Percentiles rank a stretch among this genome's conserved stretches.
Evolutionary conservation across 2,797 vertebrate genomes (phyloP).

Genomic region (Eulemur coronatus): DNA sequence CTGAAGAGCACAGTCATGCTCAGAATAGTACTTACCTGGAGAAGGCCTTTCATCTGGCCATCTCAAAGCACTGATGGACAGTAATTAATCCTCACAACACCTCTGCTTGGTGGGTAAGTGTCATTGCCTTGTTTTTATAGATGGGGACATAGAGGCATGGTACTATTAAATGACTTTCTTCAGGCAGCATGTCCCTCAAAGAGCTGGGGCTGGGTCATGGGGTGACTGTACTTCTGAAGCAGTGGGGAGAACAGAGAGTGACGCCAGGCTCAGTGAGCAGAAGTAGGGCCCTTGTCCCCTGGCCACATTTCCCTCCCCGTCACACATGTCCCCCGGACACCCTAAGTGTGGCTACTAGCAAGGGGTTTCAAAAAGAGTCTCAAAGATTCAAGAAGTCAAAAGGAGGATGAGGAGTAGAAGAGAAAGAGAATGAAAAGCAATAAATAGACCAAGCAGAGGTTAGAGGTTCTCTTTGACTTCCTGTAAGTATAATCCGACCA

Average conservation of each 20-base stretch:
- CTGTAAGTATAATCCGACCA: slow-evolving; percentile 71
- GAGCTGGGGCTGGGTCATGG: not conserved
- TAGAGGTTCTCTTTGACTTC: slow-evolving; percentile 73
- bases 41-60: not conserved
- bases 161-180: slow-evolving; percentile 4
- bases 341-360: not conserved
- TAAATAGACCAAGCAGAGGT: slow-evolving; percentile 67
- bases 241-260: not conserved
- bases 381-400: slow-evolving; percentile 55
- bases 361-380: slow-evolving; percentile 44
- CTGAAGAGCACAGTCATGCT: not conserved
- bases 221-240: not conserved
- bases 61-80: not conserved
- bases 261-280: not conserved
- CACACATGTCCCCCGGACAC: not conserved
- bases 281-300: not conserved
- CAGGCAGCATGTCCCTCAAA: not conserved
- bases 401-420: slow-evolving; percentile 10
- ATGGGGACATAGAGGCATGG: not conserved
- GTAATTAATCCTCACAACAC: not conserved
- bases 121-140: not conserved
- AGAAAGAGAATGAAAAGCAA: slow-evolving; percentile 65
- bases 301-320: not conserved
- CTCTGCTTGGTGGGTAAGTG: not conserved
- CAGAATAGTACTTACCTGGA: not conserved